Base-by-base conservation (phyloP, 2,113 vertebrate genomes). In the Dunckerocampus dactyliophorus region DNA sequence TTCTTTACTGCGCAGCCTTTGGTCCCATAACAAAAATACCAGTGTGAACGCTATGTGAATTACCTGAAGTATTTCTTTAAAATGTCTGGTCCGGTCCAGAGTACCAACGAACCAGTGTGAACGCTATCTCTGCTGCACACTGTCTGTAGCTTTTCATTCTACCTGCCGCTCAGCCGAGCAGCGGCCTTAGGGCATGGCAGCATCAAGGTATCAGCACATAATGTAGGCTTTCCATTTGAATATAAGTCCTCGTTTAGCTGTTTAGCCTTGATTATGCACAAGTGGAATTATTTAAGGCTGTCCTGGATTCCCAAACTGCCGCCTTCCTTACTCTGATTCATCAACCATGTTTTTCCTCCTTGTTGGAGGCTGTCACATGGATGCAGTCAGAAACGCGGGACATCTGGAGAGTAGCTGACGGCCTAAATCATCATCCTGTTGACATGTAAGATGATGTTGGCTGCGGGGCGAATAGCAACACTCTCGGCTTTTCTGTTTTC, bases 261-360 rank as follows among this genome's bases (percentile, higher is more conserved):
- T 83, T 85, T 84, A 85, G 75, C 67, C 68, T 81, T 74, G 74
- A 85, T 77, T 83, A 86, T 82, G 75, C 66, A 81, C 76, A 88
- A 85, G 78, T 72, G 67, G 80, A 89, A 89, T 87, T 72, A 88
- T 85, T 87, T 81, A 83, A 72, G 61, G n/a, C 62, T 69, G 66
- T 76, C 77, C 77, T 78, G 65, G 69, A 67, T 72, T 67, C 24
- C 0, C 37, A 66, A 71, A 56, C 47, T 70, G 59, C 74, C 80
- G 63, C 73, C 65, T 58, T 55, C 59, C 19, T 31, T 19, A 21
- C 37, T 62, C 28, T 72, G 52, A 73, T 83, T 53, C 47, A 67
- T 82, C 52, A 62, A 52, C 59, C 79, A 59, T 20, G 10, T 50
- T 62, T 54, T 63, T 65, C 14, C 20, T 28, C 34, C 56, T 71